Conservation (phyloP, 2,797 vertebrate genomes). For the Eulemur mongoz region DNA sequence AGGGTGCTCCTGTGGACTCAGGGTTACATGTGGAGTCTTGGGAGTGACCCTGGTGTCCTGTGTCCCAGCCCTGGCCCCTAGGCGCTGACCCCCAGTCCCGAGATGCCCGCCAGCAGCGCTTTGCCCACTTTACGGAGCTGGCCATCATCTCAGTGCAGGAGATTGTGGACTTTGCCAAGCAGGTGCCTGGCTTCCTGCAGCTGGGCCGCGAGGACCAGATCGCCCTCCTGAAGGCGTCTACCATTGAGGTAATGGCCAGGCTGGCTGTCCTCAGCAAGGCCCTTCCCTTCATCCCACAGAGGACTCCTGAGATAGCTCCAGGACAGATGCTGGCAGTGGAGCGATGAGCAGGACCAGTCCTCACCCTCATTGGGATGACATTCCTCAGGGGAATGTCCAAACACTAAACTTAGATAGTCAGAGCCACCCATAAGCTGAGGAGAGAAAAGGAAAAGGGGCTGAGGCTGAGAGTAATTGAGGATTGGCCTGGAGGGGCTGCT, state of each 20-base stretch:
- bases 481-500: not conserved
- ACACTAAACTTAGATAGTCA: not conserved
- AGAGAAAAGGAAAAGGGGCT: not conserved
- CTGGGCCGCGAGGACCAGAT: slow-evolving; percentile 83
- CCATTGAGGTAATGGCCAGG: slow-evolving; percentile 74
- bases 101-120: slow-evolving; percentile 82
- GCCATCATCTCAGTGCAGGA: slow-evolving; percentile 85
- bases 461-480: not conserved
- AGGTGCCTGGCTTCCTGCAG: slow-evolving; percentile 83
- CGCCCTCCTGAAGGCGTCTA: slow-evolving; percentile 80
- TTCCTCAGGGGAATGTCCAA: too few relatives aligned
- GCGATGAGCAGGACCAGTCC: not conserved
- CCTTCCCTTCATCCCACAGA: not conserved
- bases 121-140: slow-evolving; percentile 83
- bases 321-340: not conserved
- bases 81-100: slow-evolving; percentile 84
- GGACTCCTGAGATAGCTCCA: not conserved
- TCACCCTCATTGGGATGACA: not conserved
- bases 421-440: not conserved
- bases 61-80: slow-evolving; percentile 82
- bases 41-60: not conserved
- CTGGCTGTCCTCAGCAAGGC: not conserved
- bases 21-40: not conserved
- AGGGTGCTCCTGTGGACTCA: not conserved
- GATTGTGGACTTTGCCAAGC: slow-evolving; percentile 85